These are phyloP conservation scores for Casuarius casuarius DNA, from an alignment of 2,113 vertebrate species.

Conservation along the genomic window DNA sequence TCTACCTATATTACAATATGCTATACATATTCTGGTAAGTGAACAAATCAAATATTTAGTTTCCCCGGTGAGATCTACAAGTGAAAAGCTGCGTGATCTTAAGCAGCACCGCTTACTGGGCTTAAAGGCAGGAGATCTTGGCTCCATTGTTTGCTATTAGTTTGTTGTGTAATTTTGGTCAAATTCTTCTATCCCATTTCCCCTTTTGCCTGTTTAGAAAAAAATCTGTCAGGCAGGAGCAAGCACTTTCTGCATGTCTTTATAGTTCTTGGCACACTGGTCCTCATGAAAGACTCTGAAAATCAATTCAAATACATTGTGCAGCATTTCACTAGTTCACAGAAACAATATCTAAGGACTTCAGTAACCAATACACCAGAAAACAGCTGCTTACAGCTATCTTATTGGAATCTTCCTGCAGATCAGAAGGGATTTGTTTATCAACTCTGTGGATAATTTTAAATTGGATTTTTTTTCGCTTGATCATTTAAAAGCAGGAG, in stretches of 20 bases:
- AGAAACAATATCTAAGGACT: neutral
- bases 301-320: neutral
- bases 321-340: neutral
- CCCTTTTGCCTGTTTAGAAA: slow-evolving; percentile 18
- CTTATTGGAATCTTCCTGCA: neutral
- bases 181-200: slow-evolving; percentile 20
- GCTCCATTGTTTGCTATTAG: neutral
- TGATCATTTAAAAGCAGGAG: neutral
- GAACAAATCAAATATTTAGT: fast-evolving
- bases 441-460: neutral
- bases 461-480: neutral
- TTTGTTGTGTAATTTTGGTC: slow-evolving; percentile 11
- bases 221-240: neutral
- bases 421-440: neutral
- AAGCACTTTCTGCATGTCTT: neutral
- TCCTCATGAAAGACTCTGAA: neutral
- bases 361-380: neutral
- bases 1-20: neutral
- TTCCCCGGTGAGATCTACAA: neutral
- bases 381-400: neutral
- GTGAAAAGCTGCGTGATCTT: neutral
- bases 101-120: fast-evolving
- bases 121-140: neutral
- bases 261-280: neutral
- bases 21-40: neutral